Percentiles rank a stretch among this genome's conserved stretches.
Evolutionary conservation across 2,113 vertebrate species (phyloP).

Genomic region (Halcyon senegalensis): DNA sequence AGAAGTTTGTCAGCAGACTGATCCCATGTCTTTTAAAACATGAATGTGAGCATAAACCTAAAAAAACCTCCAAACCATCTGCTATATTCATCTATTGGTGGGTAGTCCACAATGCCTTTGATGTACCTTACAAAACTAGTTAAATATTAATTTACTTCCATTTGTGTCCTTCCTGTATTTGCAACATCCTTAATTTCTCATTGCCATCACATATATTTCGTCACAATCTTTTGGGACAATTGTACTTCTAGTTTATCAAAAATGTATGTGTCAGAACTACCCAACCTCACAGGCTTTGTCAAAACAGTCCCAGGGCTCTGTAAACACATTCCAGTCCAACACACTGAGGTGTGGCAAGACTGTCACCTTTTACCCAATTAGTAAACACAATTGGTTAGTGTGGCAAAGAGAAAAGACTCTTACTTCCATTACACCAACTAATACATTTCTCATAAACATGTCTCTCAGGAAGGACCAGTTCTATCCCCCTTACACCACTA

Average conservation of each 20-base stretch:
- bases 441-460: background rate
- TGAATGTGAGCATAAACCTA: background rate
- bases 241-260: background rate
- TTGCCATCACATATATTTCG: background rate
- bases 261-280: background rate
- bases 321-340: background rate
- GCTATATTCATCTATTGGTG: background rate
- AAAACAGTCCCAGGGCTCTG: background rate
- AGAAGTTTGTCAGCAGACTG: background rate
- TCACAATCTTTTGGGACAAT: background rate
- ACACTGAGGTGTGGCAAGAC: background rate
- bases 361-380: background rate
- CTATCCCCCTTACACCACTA: background rate
- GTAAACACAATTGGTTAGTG: background rate
- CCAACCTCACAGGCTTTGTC: background rate
- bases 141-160: background rate
- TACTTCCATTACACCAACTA: background rate
- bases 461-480: background rate
- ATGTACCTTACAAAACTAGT: background rate
- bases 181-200: background rate
- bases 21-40: background rate
- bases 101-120: background rate
- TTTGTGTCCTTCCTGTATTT: background rate
- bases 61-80: background rate
- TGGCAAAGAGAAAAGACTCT: background rate